phyloP scores from a whole-genome alignment of 2,888 invertebrate species.

The Mesoligia furuncula region DNA sequence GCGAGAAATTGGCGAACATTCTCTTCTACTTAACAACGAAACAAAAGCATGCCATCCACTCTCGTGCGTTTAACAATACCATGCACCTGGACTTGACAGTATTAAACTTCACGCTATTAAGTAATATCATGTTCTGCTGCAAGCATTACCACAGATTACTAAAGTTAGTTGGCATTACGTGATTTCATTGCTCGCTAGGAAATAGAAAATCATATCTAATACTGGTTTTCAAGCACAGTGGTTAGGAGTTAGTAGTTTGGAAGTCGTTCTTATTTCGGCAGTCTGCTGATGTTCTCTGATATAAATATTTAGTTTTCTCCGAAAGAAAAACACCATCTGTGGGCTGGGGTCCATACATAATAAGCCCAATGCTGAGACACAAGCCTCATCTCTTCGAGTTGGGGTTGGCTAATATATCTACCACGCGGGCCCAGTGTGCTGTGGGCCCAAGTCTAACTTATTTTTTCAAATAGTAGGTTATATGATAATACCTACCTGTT shows the following conservation, averaged over 20 bases:
- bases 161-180: conserved; percentile 27
- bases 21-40: not conserved
- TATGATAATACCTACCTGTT: not conserved
- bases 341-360: not conserved
- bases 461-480: not conserved
- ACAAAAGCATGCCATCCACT: not conserved
- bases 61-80: not conserved
- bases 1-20: not conserved
- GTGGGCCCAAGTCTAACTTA: not conserved
- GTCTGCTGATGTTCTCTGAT: not conserved
- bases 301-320: not conserved
- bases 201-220: conserved; percentile 13
- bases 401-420: not conserved
- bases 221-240: conserved; percentile 10
- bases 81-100: conserved; percentile 37
- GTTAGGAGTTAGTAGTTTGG: not conserved
- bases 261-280: not conserved
- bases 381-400: not conserved
- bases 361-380: not conserved
- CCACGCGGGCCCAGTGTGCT: not conserved
- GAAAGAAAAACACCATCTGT: not conserved
- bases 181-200: conserved; percentile 4
- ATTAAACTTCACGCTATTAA: not conserved
- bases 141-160: conserved; percentile 39
- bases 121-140: conserved; percentile 15